Base-by-base conservation (phyloP, 2,113 vertebrate genomes). In the Hassar affinis region DNA sequence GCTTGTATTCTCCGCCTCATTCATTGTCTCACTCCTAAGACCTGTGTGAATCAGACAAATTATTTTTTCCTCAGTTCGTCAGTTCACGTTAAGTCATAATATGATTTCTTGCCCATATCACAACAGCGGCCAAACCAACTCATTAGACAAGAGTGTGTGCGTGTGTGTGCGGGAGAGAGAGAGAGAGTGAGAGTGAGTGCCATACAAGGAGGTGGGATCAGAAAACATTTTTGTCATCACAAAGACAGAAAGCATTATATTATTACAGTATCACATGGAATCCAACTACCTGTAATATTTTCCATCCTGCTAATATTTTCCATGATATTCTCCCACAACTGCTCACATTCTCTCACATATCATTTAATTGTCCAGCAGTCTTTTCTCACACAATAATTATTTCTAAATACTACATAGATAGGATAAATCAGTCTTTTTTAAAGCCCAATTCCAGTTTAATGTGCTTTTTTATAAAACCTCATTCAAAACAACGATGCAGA, bases 201-300 rank as follows among this genome's bases (percentile, higher is more conserved):
- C 78, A 82, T 80, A 78, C 74, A 69, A 78, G 83, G 54, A 74
- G 72, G 86, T 80, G 80, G 78, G 79, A 81, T 84, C 56, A 86
- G 87, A 90, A 88, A 88, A 90, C 82, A 91, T 91, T 91, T 69
- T 92, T 92, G 91, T 93, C 92, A 92, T 94, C 90, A 90, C 85
- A 81, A 89, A 88, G 87, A 89, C 91, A 92, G 88, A 93, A 90
- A 83, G 84, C 89, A 92, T 94, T 93, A 91, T 92, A 93, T 92
- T 92, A 91, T 92, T 93, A 91, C 88, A 92, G 92, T 93, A 92
- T 93, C 92, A 90, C 78, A 90, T 79, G 74, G 91, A 90, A 90
- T 94, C 94, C 94, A 94, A 93, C 91, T 93, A 93, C 92, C 92
- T 94, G 94, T 93, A 94, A 94, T 89, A 93, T 94, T 94, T 94